A percentile compares a stretch with the other conserved stretches of the same genome.
Evolutionary conservation across 2,888 invertebrate genomes (phyloP).

Genomic region (Theretra japonica): DNA sequence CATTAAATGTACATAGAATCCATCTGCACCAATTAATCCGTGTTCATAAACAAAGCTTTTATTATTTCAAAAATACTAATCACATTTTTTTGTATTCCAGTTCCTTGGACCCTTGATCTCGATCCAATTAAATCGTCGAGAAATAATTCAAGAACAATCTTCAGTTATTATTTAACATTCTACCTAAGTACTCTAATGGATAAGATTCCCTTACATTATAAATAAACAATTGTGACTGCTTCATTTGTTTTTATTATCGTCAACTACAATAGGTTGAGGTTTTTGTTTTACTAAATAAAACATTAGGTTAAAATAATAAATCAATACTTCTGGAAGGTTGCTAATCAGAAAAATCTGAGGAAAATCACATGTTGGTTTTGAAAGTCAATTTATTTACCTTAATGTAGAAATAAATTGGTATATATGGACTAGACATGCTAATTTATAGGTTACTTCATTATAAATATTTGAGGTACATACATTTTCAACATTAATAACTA

Average conservation of each 20-base stretch:
- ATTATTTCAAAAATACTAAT: neutral
- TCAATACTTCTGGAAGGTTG: too few relatives aligned
- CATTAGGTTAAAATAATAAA: neutral
- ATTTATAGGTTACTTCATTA: too few relatives aligned
- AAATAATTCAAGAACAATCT: constrained; percentile 78
- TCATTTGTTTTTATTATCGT: constrained; percentile 37
- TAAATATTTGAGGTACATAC: too few relatives aligned
- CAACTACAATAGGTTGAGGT: constrained; percentile 15
- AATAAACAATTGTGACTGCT: constrained; percentile 68
- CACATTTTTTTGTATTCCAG: constrained; percentile 61
- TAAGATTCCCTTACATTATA: constrained; percentile 72
- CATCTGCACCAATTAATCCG: neutral
- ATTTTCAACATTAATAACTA: too few relatives aligned
- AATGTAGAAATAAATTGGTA: too few relatives aligned
- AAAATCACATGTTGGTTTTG: neutral
- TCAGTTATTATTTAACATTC: constrained; percentile 83
- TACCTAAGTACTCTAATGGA: constrained; percentile 78
- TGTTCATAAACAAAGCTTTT: neutral
- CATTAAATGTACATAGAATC: too few relatives aligned
- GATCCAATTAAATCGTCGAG: constrained; percentile 65
- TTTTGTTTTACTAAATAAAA: too few relatives aligned
- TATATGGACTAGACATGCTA: too few relatives aligned
- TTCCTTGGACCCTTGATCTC: constrained; percentile 70
- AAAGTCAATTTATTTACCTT: too few relatives aligned
- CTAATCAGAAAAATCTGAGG: too few relatives aligned